These are phyloP conservation scores for Phalera bucephala DNA, from an alignment of 2,888 invertebrate species.

Conservation along the genomic window DNA sequence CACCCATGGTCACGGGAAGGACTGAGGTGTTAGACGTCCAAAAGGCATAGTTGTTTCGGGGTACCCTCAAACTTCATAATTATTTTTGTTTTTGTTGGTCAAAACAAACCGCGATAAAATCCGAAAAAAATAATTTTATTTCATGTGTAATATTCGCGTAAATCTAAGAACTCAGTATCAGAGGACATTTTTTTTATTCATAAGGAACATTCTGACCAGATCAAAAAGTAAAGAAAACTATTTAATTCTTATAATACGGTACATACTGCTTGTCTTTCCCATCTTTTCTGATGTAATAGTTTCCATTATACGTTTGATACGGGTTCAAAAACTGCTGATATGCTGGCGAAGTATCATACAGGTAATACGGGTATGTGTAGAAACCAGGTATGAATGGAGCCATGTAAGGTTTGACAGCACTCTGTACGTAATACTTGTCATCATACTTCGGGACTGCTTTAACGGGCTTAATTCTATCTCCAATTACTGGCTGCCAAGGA, in stretches of 20 bases:
- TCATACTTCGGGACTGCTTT: constrained; percentile 41
- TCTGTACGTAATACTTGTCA: constrained; percentile 39
- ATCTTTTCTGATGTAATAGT: constrained; percentile 42
- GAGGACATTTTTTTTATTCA: too few species aligned
- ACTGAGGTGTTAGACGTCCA: too few species aligned
- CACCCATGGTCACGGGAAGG: too few species aligned
- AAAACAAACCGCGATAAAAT: too few species aligned
- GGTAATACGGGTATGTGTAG: constrained; percentile 46
- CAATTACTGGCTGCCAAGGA: constrained; percentile 40
- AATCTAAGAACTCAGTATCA: too few species aligned
- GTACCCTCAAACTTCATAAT: too few species aligned
- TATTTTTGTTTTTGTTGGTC: too few species aligned
- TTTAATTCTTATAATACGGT: constrained; percentile 25
- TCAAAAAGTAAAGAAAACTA: too few species aligned
- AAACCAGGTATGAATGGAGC: constrained; percentile 37
- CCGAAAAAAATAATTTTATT: too few species aligned
- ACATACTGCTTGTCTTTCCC: constrained; percentile 36
- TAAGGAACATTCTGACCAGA: too few species aligned
- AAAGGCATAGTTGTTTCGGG: too few species aligned
- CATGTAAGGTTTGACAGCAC: constrained; percentile 33
- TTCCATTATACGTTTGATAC: constrained; percentile 32
- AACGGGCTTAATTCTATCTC: constrained; percentile 41
- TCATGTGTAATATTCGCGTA: too few species aligned
- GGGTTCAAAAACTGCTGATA: constrained; percentile 29
- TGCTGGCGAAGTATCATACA: constrained; percentile 30